Evolutionary conservation across 1,140 invertebrate genomes (phyloP), one percentile per base, ranked within the genome.

Genomic region (Triops longicaudatus): DNA sequence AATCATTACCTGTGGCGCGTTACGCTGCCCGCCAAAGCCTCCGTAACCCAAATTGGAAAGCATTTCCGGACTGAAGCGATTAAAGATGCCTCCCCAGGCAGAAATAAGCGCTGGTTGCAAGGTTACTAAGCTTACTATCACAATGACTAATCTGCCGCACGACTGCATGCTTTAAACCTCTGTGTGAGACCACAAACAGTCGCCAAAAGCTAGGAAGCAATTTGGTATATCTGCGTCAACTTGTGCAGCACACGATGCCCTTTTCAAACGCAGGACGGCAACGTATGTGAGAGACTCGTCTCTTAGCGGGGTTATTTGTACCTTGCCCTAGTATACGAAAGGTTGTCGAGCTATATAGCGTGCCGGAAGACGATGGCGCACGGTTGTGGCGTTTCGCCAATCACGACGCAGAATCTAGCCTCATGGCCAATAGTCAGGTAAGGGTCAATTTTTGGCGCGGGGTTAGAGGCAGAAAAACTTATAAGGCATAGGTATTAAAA

Each of bases 51-150:
- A 86, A 82, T 92, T 93, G 50, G 90, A 89, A 7, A 93, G 85
- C 90, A 93, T 91, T 84, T 93, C 92, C 0, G 92, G 92, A 80
- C 91, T 93, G 84, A 94, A 93, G 76, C 92, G 88, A 83, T 93
- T 93, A 83, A 93, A 94, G 10, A 93, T 86, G 0, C 91, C 92
- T 75, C 91, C 91, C 91, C 91, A 93, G 41, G 89, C 90, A 76
- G 50, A 63, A 63, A 63, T 63, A 5, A 63, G 14, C 2, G 50
- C 14, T 63, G 50, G 50, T 14, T 63, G 50, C 50, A 63, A 63
- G 14, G 50, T 22, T 6, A 63, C 50, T 22, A 63, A 10, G 50
- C 50, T 12, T 63, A 63, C 50, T 17, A 63, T 63, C 50, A 63
- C 50, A 7, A 63, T 22, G 5, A 63, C 14, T 5, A 63, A 22